Base-by-base conservation (phyloP, 2,113 vertebrate genomes). In the Lethenteron reissneri region DNA sequence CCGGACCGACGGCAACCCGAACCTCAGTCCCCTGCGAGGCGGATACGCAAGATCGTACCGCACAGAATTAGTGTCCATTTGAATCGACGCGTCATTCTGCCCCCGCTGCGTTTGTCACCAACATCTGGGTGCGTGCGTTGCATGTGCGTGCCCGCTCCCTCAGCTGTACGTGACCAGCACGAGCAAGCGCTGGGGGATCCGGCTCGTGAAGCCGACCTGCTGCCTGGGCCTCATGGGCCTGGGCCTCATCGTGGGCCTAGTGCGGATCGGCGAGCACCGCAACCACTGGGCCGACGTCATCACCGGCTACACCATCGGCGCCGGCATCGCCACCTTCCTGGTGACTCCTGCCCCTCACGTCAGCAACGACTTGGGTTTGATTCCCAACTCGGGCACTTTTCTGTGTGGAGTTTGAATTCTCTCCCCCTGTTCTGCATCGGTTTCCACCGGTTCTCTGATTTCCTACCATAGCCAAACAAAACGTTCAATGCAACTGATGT, bases 81-180 rank as follows among this genome's bases (percentile, higher is more conserved):
- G 56, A 70, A 8, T 13, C 12, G 14, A 15, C 3, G 8, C 15
- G 10, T 19, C 14, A 64, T 64, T 15, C 4, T 64, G 60, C 62
- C 4, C 19, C 14, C 14, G 14, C 62, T 15, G 19, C 5, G 19
- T 19, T 15, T 64, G 19, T 8, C 62, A 64, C 62, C 4, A 15
- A 19, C 19, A 19, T 64, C 14, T 64, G 62, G 14, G 62, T 64
- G 62, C 62, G 62, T 64, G 62, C 19, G 62, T 19, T 41, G 41
- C 41, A 41, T 41, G 41, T 5, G 41, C 41, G 41, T 41, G 41
- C 41, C 41, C 6, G 41, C 6, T 41, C 6, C 11, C 64, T 68
- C 80, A 92, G 89, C 90, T 92, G 87, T 92, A 92, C 58, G 84
- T 92, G 77, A 92, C 88, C 0, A 79, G 87, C 57, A 83, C 87